Evolutionary conservation across 2,797 vertebrate species (phyloP).

Genomic region (Ispidina picta): DNA sequence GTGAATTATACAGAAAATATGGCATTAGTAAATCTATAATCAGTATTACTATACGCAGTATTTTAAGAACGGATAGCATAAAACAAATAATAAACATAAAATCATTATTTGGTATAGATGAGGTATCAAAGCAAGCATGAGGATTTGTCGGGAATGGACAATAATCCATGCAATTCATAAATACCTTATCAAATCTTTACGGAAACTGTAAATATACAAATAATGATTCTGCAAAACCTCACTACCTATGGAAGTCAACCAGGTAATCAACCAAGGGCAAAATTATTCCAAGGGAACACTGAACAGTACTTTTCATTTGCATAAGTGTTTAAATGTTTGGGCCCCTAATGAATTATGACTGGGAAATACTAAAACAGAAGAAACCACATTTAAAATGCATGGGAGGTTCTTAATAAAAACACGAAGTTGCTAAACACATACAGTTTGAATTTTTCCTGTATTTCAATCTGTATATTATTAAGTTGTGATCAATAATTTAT

Average conservation of each 20-base stretch:
- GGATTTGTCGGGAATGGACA: background rate
- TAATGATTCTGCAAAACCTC: background rate
- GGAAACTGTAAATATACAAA: background rate
- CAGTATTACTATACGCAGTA: background rate
- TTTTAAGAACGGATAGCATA: background rate
- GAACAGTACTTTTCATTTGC: background rate
- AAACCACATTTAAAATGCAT: background rate
- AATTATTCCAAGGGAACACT: background rate
- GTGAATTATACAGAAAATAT: background rate
- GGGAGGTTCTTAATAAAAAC: background rate
- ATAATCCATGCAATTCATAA: background rate
- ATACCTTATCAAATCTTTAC: background rate
- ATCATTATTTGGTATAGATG: background rate
- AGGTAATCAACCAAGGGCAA: background rate
- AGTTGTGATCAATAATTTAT: background rate
- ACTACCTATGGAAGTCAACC: background rate
- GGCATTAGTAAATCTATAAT: background rate
- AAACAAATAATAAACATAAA: background rate
- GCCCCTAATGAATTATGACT: background rate
- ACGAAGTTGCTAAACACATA: background rate
- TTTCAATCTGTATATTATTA: background rate
- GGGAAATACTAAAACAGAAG: background rate
- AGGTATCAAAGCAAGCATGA: background rate
- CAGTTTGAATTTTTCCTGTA: background rate
- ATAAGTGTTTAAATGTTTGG: background rate